A percentile compares a stretch with the other conserved stretches of the same genome.
Conservation (phyloP, 2,888 invertebrate species). For the Patella depressa region DNA sequence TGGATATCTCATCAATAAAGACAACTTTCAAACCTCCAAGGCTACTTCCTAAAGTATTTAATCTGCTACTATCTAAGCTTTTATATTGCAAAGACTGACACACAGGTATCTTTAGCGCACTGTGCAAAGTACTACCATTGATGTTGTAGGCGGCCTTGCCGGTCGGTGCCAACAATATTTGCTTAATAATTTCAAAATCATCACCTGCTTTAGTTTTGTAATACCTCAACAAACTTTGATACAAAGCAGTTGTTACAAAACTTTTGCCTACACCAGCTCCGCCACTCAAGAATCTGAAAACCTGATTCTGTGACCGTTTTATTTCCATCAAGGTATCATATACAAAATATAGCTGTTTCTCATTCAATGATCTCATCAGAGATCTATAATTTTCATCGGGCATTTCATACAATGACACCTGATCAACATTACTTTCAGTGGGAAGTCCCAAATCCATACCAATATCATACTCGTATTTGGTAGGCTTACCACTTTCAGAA, state of each 20-base stretch:
- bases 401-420: too few species aligned
- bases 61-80: slow-evolving; percentile 15
- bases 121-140: slow-evolving; percentile 30
- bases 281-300: too few species aligned
- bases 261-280: too few species aligned
- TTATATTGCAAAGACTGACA: slow-evolving; percentile 25
- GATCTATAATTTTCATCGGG: too few species aligned
- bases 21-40: slow-evolving; percentile 26
- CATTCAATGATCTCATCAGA: too few species aligned
- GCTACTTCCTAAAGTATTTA: slow-evolving; percentile 18
- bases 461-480: slow-evolving; percentile 37
- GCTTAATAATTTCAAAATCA: slow-evolving; percentile 19
- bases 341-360: too few species aligned
- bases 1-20: slow-evolving; percentile 44
- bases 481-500: slow-evolving; percentile 15
- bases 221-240: slow-evolving; percentile 5
- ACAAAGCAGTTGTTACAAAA: too few species aligned
- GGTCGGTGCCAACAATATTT: slow-evolving; percentile 38
- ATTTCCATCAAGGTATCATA: too few species aligned
- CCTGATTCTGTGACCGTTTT: too few species aligned
- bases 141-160: slow-evolving; percentile 41
- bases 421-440: slow-evolving; percentile 22
- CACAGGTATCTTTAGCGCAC: slow-evolving; percentile 24
- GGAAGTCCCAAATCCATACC: slow-evolving; percentile 34
- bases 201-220: slow-evolving; percentile 34